Base-by-base conservation (phyloP, 2,888 invertebrate genomes). In the Lasioglossum vierecki region DNA sequence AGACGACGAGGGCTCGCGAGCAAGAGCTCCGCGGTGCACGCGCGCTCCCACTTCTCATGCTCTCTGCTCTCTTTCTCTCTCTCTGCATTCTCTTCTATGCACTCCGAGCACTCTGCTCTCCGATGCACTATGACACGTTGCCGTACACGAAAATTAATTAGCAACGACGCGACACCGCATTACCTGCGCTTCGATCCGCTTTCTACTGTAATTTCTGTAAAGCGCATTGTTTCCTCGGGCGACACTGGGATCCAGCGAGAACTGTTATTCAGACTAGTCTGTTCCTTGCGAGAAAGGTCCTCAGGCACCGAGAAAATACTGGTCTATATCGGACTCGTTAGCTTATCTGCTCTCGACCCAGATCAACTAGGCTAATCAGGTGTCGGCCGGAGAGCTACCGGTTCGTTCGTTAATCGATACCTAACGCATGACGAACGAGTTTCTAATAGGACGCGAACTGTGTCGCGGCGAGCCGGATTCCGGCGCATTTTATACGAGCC, bases 1-100 rank as follows among this genome's bases (percentile, higher is more conserved):
- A 93, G 94, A 93, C 91, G 94, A 92, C 91, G 87, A 83, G 83
- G 80, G 66, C 68, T 60, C 77, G 71, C 46, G 70, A 66, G 73
- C 70, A 71, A 41, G 72, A 26, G 53, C 5, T 49, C n/a, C 41
- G 60, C 74, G 73, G 73, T 60, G 76, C 44, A 46, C 78, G 66
- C 79, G 86, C 35, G 77, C 26, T 60, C n/a, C 68, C 30, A 53
- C 26, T 71, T 73, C 15, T n/a, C 9, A 44, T 66, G 26, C 22
- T 63, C 13, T 30, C 30, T 63, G 2, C 30, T 63, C 30, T 26
- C 63, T 63, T 26, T 63, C 2, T 63, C 13, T 63, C 13, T 26
- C 26, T 8, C 26, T 26, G 26, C 22, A 9, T 22, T 63, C 60
- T 13, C 30, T 13, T 63, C 53, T n/a, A n/a, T 53, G 53, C 22